Percentiles rank a stretch among this genome's conserved stretches.
Evolutionary conservation across 2,888 invertebrate genomes (phyloP).

Genomic region (Melanostoma mellinum): DNA sequence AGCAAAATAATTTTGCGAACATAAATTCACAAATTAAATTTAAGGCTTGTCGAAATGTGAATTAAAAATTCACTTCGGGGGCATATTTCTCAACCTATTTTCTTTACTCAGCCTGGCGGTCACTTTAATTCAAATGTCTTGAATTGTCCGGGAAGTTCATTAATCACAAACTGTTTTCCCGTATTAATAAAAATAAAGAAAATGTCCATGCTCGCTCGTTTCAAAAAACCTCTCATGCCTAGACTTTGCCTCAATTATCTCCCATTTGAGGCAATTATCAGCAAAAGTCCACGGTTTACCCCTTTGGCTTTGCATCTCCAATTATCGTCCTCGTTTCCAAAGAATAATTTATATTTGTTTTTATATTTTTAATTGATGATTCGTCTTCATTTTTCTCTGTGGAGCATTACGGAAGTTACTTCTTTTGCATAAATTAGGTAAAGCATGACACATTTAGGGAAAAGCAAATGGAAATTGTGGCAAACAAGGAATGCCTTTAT

Average conservation of each 20-base stretch:
- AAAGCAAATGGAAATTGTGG: no score
- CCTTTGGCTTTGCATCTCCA: conserved; percentile 27
- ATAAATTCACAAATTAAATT: no score
- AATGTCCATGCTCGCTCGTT: conserved; percentile 18
- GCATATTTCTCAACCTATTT: neutral
- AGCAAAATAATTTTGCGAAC: no score
- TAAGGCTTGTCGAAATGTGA: no score
- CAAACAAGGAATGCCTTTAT: no score
- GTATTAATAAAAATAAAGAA: neutral
- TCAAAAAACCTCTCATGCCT: conserved; percentile 20
- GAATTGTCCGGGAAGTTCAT: conserved; percentile 34
- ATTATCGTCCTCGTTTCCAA: neutral
- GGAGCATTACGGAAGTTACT: no score
- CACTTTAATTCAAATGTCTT: conserved; percentile 42
- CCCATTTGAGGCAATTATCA: conserved; percentile 55
- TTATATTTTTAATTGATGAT: neutral
- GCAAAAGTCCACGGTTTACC: conserved; percentile 46
- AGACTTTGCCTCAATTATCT: conserved; percentile 22
- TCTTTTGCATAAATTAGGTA: no score
- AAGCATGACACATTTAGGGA: no score
- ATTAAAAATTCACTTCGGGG: neutral
- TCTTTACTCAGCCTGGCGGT: neutral
- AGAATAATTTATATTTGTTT: conserved; percentile 10
- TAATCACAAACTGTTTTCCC: conserved; percentile 15
- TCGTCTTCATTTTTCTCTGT: no score